phyloP scores from a whole-genome alignment of 2,797 vertebrate species.

The Falco peregrinus region DNA sequence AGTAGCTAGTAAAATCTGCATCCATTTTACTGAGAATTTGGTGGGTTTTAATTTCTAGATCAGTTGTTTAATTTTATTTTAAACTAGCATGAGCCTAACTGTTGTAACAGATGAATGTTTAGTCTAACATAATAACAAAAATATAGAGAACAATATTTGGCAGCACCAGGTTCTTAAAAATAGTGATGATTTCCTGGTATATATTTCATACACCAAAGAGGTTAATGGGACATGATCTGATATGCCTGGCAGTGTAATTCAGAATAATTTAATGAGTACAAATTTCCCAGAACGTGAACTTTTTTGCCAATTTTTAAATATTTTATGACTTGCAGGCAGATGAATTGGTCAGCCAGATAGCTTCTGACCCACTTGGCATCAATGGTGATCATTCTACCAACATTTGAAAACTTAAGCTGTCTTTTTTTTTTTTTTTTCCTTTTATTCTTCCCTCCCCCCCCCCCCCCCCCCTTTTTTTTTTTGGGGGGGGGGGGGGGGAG shows the following conservation, averaged over 20 bases:
- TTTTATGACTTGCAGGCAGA: neutral
- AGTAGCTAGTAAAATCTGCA: neutral
- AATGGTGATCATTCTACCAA: neutral
- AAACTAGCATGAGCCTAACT: neutral
- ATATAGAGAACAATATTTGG: neutral
- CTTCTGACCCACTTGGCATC: conserved; percentile 25
- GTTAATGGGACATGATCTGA: neutral
- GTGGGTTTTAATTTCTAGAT: neutral
- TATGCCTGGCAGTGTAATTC: neutral
- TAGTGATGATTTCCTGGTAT: neutral
- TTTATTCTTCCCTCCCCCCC: too few species aligned
- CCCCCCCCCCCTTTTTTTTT: neutral
- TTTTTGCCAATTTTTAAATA: neutral
- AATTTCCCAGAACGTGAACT: neutral
- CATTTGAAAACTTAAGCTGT: neutral
- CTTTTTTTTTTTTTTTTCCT: neutral
- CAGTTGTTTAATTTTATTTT: neutral
- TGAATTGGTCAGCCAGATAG: neutral
- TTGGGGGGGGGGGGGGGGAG: too few species aligned
- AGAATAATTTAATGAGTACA: neutral
- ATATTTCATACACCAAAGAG: neutral
- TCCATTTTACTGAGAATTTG: neutral
- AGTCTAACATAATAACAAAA: neutral
- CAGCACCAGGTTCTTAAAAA: neutral
- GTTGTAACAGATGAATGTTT: neutral